Evolutionary conservation across 2,888 invertebrate species (phyloP).

Genomic region (Hypolimnas misippus): DNA sequence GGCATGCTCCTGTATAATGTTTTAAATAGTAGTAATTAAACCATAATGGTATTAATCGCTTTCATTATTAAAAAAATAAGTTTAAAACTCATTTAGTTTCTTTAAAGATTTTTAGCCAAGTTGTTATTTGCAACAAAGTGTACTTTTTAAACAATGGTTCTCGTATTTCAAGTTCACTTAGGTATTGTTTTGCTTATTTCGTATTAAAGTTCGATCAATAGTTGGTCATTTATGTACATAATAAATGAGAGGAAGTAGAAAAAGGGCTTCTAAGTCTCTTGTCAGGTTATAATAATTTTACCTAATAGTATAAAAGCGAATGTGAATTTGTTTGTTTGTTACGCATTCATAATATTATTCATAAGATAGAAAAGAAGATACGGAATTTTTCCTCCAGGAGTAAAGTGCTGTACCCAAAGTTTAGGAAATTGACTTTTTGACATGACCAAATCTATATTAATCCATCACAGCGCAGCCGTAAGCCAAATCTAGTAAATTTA

Average conservation of each 20-base stretch:
- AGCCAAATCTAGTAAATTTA: too few species aligned
- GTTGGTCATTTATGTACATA: background rate
- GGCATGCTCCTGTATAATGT: conserved; percentile 3
- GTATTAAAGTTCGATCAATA: background rate
- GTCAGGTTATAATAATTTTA: too few species aligned
- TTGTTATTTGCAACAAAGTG: background rate
- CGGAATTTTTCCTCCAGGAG: too few species aligned
- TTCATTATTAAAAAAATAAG: background rate
- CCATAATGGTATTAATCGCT: conserved; percentile 8
- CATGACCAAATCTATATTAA: too few species aligned
- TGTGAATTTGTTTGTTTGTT: too few species aligned
- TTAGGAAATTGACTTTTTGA: too few species aligned
- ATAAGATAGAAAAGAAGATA: too few species aligned
- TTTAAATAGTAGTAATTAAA: conserved; percentile 8
- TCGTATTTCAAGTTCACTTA: background rate
- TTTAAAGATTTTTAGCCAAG: background rate
- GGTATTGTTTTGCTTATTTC: background rate
- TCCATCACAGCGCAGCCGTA: too few species aligned
- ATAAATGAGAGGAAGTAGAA: background rate
- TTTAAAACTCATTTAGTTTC: background rate
- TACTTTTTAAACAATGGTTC: background rate
- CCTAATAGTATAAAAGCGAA: too few species aligned
- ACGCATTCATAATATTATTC: too few species aligned
- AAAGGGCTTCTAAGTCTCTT: background rate
- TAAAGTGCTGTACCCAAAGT: too few species aligned